Evolutionary conservation across 2,888 invertebrate genomes (phyloP).

Genomic region (Pollenia griseotomentosa): DNA sequence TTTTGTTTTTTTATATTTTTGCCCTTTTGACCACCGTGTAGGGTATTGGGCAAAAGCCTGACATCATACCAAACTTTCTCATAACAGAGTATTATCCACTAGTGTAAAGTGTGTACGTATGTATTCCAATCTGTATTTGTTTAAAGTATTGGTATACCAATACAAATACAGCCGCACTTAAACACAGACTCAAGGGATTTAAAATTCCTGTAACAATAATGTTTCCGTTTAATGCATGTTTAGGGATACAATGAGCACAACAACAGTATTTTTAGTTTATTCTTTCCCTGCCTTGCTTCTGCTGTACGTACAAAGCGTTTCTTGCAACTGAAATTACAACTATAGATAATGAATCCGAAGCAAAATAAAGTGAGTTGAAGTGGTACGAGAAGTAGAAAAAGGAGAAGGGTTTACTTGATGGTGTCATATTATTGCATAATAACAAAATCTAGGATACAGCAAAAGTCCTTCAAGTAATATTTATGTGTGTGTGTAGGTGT

Average conservation of each 20-base stretch:
- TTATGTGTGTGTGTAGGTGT: slow-evolving; percentile 8
- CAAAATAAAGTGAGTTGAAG: neutral
- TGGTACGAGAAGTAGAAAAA: neutral
- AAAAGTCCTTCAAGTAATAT: slow-evolving; percentile 44
- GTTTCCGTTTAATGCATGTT: slow-evolving; percentile 52
- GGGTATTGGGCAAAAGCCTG: neutral
- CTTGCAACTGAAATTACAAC: neutral
- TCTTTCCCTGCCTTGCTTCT: neutral
- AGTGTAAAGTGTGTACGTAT: neutral
- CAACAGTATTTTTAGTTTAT: slow-evolving; percentile 17
- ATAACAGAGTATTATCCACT: neutral
- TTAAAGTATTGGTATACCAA: neutral
- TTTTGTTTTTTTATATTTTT: no score
- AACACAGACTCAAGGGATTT: slow-evolving; percentile 17
- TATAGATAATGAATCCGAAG: neutral
- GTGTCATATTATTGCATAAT: slow-evolving; percentile 59
- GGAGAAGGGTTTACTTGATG: slow-evolving; percentile 12
- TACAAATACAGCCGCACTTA: neutral
- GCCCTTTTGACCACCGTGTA: neutral
- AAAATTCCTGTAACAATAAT: slow-evolving; percentile 40
- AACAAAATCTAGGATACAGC: slow-evolving; percentile 58
- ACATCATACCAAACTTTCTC: neutral
- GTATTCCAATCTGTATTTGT: neutral
- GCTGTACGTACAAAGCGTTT: neutral
- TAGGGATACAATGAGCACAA: slow-evolving; percentile 46